These are phyloP conservation scores for Cybosia mesomella DNA, from an alignment of 2,888 invertebrate genomes.

Conservation along the genomic window DNA sequence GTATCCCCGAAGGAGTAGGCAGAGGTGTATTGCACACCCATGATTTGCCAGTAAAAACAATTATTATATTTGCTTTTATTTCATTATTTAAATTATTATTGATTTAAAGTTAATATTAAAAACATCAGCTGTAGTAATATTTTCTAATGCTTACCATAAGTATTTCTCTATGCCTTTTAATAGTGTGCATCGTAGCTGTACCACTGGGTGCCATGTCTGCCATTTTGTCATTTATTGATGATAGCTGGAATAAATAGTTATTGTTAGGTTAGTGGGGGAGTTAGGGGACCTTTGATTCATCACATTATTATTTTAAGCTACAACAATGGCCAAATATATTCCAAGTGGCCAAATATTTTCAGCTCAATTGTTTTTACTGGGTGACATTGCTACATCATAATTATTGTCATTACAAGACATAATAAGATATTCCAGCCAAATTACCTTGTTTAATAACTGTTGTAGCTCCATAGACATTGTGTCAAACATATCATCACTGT, in stretches of 20 bases:
- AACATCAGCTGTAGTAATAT: background rate
- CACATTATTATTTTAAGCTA: background rate
- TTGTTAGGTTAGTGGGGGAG: no score
- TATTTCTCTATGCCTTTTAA: constrained; percentile 98
- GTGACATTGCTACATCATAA: no score
- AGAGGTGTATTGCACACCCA: no score
- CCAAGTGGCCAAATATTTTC: no score
- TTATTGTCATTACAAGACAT: no score
- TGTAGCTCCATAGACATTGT: constrained; percentile 97
- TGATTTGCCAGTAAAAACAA: no score
- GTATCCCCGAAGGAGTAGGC: no score
- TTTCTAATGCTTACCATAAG: constrained; percentile 85
- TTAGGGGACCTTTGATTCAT: background rate
- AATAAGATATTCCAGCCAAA: background rate
- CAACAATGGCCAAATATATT: background rate
- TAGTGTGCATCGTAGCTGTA: constrained; percentile 96
- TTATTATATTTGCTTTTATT: background rate
- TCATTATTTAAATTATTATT: background rate
- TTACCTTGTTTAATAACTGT: constrained; percentile 92
- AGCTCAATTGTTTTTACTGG: no score
- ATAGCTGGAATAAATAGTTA: constrained; percentile 84
- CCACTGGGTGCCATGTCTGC: constrained; percentile 93
- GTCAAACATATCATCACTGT: constrained; percentile 96
- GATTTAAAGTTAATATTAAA: background rate
- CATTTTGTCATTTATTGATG: constrained; percentile 94